Evolutionary conservation across 53 echinoderm and acorn worm species (phyloP).

Genomic region (Actinopyga echinites): DNA sequence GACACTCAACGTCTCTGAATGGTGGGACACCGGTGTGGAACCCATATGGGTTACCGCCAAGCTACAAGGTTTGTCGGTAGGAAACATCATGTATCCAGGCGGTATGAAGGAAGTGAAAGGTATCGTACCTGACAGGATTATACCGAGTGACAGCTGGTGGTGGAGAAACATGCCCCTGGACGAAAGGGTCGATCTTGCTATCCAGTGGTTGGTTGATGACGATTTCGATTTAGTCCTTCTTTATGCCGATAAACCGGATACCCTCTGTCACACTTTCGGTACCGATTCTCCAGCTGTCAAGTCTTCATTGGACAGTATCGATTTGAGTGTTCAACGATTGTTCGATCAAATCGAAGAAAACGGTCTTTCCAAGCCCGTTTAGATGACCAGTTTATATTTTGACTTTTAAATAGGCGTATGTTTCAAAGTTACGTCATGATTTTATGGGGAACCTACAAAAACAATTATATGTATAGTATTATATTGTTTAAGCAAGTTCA

Average conservation of each 20-base stretch:
- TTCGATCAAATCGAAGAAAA: conserved; percentile 42
- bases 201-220: conserved; percentile 69
- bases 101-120: conserved; percentile 71
- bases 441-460: background rate
- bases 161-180: conserved; percentile 48
- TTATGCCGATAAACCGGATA: conserved; percentile 57
- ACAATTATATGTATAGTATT: background rate
- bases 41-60: conserved; percentile 86
- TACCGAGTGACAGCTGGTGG: conserved; percentile 64
- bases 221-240: conserved; percentile 51
- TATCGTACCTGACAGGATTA: conserved; percentile 57
- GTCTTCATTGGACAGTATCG: conserved; percentile 9
- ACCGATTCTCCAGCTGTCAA: conserved; percentile 17
- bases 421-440: too few relatives aligned
- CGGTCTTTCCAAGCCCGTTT: conserved; percentile 33
- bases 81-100: conserved; percentile 77
- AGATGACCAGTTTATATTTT: conserved; percentile 16
- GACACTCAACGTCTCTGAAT: conserved; percentile 68
- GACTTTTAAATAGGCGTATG: too few relatives aligned
- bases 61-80: conserved; percentile 64
- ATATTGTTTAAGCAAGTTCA: background rate
- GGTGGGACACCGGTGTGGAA: conserved; percentile 71
- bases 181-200: conserved; percentile 58
- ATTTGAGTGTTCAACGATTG: background rate
- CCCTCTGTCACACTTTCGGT: conserved; percentile 39